Conservation (phyloP, 2,888 invertebrate species). For the Drosophila phalerata region DNA sequence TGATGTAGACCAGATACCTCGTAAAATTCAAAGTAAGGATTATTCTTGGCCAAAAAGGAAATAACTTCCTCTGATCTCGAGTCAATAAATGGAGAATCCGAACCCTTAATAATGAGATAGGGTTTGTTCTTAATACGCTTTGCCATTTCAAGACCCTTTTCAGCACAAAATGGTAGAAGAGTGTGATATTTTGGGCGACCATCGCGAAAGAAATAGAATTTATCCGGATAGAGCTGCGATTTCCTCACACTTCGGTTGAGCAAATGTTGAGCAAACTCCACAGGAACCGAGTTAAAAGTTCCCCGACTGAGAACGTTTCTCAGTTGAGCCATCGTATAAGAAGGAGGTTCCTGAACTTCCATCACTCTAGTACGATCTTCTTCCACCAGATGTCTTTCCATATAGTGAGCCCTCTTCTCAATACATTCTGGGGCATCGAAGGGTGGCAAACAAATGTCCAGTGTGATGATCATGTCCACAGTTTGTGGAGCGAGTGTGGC, state of each 20-base stretch:
- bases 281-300: slow-evolving; percentile 87
- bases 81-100: slow-evolving; percentile 86
- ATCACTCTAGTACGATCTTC: slow-evolving; percentile 75
- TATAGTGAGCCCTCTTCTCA: background rate
- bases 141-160: slow-evolving; percentile 87
- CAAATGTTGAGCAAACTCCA: slow-evolving; percentile 87
- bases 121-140: slow-evolving; percentile 86
- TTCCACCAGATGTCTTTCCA: slow-evolving; percentile 85
- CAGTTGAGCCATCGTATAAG: slow-evolving; percentile 88
- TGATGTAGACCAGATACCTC: slow-evolving; percentile 90
- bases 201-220: slow-evolving; percentile 85
- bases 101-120: slow-evolving; percentile 88
- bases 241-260: slow-evolving; percentile 87
- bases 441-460: slow-evolving; percentile 24
- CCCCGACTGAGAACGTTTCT: slow-evolving; percentile 86
- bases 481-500: slow-evolving; percentile 86
- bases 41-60: slow-evolving; percentile 87
- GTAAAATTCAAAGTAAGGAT: slow-evolving; percentile 87
- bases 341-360: slow-evolving; percentile 86
- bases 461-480: slow-evolving; percentile 15
- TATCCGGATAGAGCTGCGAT: slow-evolving; percentile 87
- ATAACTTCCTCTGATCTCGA: slow-evolving; percentile 86
- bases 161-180: slow-evolving; percentile 51
- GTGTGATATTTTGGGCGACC: slow-evolving; percentile 65
- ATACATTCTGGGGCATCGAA: background rate